These are phyloP conservation scores for Megaceryle maxima DNA, from an alignment of 2,113 vertebrate species.

Conservation along the genomic window DNA sequence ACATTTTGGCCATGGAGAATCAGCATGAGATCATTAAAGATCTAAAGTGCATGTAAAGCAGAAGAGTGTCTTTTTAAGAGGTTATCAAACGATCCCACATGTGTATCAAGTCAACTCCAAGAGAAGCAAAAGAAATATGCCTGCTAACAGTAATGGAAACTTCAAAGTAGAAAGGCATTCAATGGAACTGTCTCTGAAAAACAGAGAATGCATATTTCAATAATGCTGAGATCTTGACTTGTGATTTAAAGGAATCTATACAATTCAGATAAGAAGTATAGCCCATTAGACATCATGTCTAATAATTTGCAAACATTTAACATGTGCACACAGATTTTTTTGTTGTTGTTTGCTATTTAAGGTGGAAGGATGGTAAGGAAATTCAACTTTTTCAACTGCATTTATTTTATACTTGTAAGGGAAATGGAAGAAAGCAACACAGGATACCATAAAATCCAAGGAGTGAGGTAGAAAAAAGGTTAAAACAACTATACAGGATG, in stretches of 20 bases:
- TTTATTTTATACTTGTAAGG: background rate
- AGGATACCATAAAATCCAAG: background rate
- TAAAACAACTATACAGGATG: background rate
- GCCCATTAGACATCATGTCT: background rate
- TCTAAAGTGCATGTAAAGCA: slow-evolving; percentile 32
- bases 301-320: background rate
- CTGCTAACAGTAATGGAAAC: background rate
- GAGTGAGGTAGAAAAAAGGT: background rate
- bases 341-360: background rate
- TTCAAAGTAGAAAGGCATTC: background rate
- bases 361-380: background rate
- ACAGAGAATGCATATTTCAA: background rate
- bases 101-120: background rate
- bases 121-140: background rate
- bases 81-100: slow-evolving; percentile 47
- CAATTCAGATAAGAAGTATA: background rate
- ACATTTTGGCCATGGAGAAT: background rate
- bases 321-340: background rate
- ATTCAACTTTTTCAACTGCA: background rate
- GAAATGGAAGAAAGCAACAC: background rate
- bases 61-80: slow-evolving; percentile 39
- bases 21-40: slow-evolving; percentile 2
- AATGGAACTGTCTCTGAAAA: background rate
- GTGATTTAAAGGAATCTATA: background rate
- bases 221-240: background rate